These are phyloP conservation scores for Chydorus sphaericus DNA, from an alignment of 2,888 invertebrate genomes.

Conservation along the genomic window DNA sequence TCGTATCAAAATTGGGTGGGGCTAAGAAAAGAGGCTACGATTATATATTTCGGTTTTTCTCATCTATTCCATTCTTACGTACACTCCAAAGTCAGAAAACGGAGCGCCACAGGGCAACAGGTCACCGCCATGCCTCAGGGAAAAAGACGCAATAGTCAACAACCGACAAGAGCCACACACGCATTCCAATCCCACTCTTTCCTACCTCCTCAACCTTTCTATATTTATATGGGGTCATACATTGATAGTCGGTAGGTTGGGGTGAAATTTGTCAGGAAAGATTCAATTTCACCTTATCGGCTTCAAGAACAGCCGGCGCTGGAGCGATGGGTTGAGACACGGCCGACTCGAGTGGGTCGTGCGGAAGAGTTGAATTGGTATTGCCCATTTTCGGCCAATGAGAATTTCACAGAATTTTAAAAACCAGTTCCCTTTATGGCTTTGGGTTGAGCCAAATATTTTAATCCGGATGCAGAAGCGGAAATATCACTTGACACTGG, in stretches of 20 bases:
- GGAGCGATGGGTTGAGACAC: neutral
- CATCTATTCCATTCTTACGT: too few species aligned
- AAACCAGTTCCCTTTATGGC: too few species aligned
- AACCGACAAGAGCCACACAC: neutral
- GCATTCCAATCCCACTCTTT: neutral
- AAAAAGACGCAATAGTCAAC: neutral
- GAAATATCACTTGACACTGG: too few species aligned
- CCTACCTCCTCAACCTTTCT: neutral
- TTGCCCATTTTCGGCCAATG: constrained; percentile 4
- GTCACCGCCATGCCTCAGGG: constrained; percentile 1
- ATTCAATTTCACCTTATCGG: neutral
- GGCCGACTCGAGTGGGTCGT: constrained; percentile 4
- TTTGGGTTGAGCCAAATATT: too few species aligned
- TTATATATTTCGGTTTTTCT: too few species aligned
- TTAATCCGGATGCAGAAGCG: too few species aligned
- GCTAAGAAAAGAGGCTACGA: too few species aligned
- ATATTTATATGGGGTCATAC: neutral
- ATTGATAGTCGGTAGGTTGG: neutral
- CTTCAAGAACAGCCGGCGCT: neutral
- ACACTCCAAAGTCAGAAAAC: neutral
- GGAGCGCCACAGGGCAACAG: constrained; percentile 5
- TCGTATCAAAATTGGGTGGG: too few species aligned
- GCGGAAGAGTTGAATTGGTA: neutral
- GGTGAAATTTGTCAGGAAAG: too few species aligned
- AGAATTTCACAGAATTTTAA: too few species aligned